A percentile compares a stretch with the other conserved stretches of the same genome.
phyloP scores from a whole-genome alignment of 2,888 invertebrate genomes.

The Ypsolopha sequella region DNA sequence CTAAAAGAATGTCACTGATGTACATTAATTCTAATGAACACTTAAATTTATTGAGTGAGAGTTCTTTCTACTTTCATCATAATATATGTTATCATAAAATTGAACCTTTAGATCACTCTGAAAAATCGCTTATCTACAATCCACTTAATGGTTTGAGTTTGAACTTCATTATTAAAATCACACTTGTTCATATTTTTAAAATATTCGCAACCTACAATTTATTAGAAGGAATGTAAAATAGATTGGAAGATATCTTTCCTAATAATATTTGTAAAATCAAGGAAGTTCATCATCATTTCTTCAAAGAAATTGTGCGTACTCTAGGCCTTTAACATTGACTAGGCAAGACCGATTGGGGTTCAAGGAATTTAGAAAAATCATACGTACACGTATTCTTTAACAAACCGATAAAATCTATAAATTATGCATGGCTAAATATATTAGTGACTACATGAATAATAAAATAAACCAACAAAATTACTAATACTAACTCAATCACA shows the following conservation, averaged over 20 bases:
- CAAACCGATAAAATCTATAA: constrained; percentile 6
- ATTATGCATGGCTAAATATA: constrained; percentile 24
- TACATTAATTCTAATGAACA: constrained; percentile 64
- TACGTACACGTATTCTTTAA: not conserved
- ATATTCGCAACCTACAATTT: constrained; percentile 32
- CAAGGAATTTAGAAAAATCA: constrained; percentile 2
- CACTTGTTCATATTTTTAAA: constrained; percentile 35
- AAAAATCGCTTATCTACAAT: constrained; percentile 42
- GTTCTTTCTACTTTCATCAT: constrained; percentile 24
- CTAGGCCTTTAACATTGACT: constrained; percentile 63
- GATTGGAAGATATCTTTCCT: constrained; percentile 42
- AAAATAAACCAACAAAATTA: constrained; percentile 16
- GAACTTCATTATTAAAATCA: constrained; percentile 58
- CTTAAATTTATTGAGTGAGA: constrained; percentile 57
- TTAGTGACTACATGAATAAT: constrained; percentile 26
- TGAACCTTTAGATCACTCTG: constrained; percentile 46
- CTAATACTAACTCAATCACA: constrained; percentile 56
- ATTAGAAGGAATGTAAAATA: constrained; percentile 50
- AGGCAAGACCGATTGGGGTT: constrained; percentile 40
- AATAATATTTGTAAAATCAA: constrained; percentile 6
- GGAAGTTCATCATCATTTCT: constrained; percentile 8
- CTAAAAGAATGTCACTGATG: constrained; percentile 52
- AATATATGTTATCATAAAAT: constrained; percentile 43
- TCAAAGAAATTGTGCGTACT: constrained; percentile 43
- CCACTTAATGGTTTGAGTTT: constrained; percentile 52